Evolutionary conservation across 2,797 vertebrate genomes (phyloP).

Genomic region (Halcyon badia): DNA sequence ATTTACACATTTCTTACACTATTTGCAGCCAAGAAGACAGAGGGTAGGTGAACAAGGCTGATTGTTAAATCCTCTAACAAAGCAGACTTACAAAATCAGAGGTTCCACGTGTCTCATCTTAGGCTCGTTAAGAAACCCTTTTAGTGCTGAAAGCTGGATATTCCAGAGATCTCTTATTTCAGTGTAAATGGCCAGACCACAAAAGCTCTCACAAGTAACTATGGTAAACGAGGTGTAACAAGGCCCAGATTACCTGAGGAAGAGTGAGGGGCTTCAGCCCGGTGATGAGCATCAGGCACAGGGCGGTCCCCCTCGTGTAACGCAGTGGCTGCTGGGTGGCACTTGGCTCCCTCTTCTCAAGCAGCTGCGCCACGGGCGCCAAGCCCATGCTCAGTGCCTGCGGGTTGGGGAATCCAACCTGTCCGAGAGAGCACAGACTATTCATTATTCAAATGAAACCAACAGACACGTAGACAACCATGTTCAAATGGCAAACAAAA

Average conservation of each 20-base stretch:
- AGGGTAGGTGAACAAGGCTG: background rate
- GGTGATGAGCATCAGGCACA: fast-evolving
- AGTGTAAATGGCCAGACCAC: background rate
- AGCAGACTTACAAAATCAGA: background rate
- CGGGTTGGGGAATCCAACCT: fast-evolving
- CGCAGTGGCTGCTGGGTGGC: fast-evolving
- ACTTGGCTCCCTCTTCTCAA: background rate
- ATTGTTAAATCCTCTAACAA: background rate
- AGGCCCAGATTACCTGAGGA: background rate
- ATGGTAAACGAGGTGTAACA: fast-evolving
- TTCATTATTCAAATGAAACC: background rate
- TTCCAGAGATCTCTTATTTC: background rate
- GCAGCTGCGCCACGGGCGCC: fast-evolving
- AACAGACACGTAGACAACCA: background rate
- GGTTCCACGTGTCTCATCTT: background rate
- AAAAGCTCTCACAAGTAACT: background rate
- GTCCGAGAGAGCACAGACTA: background rate
- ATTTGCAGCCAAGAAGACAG: background rate
- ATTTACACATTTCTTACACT: background rate
- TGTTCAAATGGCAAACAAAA: background rate
- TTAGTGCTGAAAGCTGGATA: background rate
- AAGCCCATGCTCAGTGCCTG: fast-evolving
- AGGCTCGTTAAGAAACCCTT: background rate
- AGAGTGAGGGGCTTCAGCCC: background rate
- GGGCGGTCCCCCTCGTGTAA: fast-evolving